phyloP scores from a whole-genome alignment of 2,797 vertebrate genomes.

The Channa striata region DNA sequence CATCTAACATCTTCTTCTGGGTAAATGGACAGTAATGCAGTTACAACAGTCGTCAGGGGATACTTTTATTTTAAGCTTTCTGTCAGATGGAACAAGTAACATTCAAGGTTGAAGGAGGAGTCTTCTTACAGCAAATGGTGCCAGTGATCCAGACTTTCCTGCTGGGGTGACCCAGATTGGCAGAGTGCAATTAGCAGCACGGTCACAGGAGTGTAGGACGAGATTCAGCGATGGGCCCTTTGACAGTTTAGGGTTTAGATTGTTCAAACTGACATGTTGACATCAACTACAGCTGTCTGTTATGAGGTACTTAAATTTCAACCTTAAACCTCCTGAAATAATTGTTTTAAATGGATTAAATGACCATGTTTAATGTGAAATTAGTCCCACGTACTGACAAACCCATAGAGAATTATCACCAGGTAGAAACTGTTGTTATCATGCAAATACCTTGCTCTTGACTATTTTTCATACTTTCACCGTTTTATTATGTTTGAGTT shows the following conservation, averaged over 20 bases:
- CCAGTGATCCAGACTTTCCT: constrained; percentile 60
- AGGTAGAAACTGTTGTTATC: not conserved
- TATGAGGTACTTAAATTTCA: not conserved
- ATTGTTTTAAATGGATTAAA: not conserved
- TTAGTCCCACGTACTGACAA: too few species aligned
- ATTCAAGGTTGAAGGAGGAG: constrained; percentile 62
- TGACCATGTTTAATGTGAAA: not conserved
- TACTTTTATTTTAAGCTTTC: constrained; percentile 61
- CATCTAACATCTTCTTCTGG: constrained; percentile 11
- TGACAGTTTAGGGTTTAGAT: constrained; percentile 45
- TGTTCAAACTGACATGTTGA: constrained; percentile 22
- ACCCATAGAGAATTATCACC: not conserved
- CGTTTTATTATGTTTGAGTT: too few species aligned
- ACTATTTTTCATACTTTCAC: not conserved
- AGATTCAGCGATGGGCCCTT: constrained; percentile 42
- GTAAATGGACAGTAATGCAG: constrained; percentile 39
- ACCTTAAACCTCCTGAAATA: not conserved
- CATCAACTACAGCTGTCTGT: not conserved
- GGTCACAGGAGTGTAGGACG: constrained; percentile 58
- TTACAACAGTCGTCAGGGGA: constrained; percentile 19
- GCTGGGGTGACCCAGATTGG: constrained; percentile 70
- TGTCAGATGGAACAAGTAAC: constrained; percentile 44
- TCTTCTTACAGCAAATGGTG: constrained; percentile 64
- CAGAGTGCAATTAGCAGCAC: constrained; percentile 62
- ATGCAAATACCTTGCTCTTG: not conserved